Base-by-base conservation (phyloP, 35 echinoderm and acorn worm genomes). In the Strongylocentrotus purpuratus region DNA sequence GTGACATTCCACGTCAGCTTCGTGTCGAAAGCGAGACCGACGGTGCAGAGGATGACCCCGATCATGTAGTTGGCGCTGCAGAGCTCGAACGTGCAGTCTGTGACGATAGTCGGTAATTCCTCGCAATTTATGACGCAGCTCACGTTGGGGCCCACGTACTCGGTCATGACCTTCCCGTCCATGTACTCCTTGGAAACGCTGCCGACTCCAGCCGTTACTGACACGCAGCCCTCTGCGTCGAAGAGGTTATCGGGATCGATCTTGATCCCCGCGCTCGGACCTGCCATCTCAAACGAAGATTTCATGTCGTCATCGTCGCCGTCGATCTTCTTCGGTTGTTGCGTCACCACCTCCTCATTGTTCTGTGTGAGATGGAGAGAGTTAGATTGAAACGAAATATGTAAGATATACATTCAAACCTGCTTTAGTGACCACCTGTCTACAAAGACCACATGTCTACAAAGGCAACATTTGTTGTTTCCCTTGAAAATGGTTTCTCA, bases 111-210 rank as follows among this genome's bases (percentile, higher is more conserved):
- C 41, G n/a, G 33, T 4, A 18, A 14, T 50, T 50, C 28, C 47
- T 11, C 47, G 48, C 45, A 58, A 58, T 46, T 31, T n/a, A 93
- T 31, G 14, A 46, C 48, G 31, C 91, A 93, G 31, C 48, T 13
- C 13, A 58, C 91, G 48, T 48, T 93, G 46, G 91, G 91, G 2
- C 91, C 91, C 17, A 93, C 91, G 46, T 32, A 93, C 46, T 93
- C 91, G 87, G 45, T 32, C 33, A 28, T 89, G 31, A 31, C 25
- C 32, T 33, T 31, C 11, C 87, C 87, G n/a, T 89, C 87, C 14
- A 22, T 15, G 32, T 41, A 89, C 13, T 89, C 87, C 33, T 41
- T 89, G n/a, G 87, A 41, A 13, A 41, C 32, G 1, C 33, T 45
- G 15, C 87, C 87, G 18, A 46, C 45, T 7, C 87, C 87, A 4